Conservation (phyloP, 2,113 vertebrate genomes). For the Aplodontia rufa region DNA sequence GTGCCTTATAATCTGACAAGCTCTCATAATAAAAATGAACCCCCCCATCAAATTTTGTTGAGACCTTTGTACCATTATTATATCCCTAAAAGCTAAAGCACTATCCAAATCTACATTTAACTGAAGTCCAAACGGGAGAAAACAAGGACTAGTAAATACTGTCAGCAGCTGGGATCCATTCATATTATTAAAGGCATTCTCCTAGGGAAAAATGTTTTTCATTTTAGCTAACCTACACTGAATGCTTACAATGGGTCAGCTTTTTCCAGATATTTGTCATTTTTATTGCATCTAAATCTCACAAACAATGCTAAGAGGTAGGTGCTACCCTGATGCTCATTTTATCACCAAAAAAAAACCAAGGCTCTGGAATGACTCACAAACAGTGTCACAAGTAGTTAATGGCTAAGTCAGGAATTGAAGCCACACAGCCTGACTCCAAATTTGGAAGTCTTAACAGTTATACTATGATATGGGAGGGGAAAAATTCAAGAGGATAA, state of each 20-base stretch:
- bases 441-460: neutral
- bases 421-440: neutral
- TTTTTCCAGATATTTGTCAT: conserved; percentile 4
- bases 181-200: neutral
- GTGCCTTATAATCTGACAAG: neutral
- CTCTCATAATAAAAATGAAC: conserved; percentile 14
- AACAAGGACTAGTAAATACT: neutral
- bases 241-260: neutral
- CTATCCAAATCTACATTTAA: neutral
- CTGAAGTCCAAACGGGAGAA: neutral
- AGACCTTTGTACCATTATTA: neutral
- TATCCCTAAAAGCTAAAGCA: neutral
- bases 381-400: conserved; percentile 21
- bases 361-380: neutral
- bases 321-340: neutral
- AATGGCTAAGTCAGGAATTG: neutral
- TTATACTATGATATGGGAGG: neutral
- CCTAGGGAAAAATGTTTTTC: neutral
- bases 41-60: neutral
- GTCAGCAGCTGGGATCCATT: neutral
- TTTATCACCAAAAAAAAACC: conserved; percentile 30
- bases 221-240: neutral
- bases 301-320: conserved; percentile 23
- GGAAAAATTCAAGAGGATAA: neutral
- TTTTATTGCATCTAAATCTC: conserved; percentile 33